Base-by-base conservation (phyloP, 2,888 invertebrate species). In the Gymnosoma rotundatum region DNA sequence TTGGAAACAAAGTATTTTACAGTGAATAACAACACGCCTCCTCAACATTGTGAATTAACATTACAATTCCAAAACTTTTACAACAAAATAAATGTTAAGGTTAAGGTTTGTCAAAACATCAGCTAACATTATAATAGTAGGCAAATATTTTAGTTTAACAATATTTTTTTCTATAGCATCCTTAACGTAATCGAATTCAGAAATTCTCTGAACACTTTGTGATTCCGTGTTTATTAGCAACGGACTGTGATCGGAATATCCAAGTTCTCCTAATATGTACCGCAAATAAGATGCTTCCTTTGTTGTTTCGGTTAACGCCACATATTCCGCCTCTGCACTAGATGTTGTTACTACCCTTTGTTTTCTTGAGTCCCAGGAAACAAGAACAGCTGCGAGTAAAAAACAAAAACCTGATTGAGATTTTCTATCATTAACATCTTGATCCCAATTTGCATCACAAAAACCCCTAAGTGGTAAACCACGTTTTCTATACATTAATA, bases 311-410 rank as follows among this genome's bases (percentile, higher is more conserved):
- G 32, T n/a, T n/a, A n/a, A n/a, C n/a, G n/a, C n/a, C n/a, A n/a
- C n/a, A n/a, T n/a, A n/a, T n/a, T n/a, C n/a, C 1, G 58, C 32
- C n/a, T 32, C 32, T 32, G 32, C 58, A 58, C 58, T 58, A 32
- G 58, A 58, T 58, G 58, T 32, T 58, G 32, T 32, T 58, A 58
- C 32, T 16, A 58, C 58, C n/a, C 3, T 58, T 58, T 58, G 36
- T 36, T 36, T 58, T 14, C 32, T 58, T 32, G 36, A 58, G 7
- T 58, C 36, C 36, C 58, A 36, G 36, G 32, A 32, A 50, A 50
- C n/a, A n/a, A 50, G 32, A n/a, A n/a, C n/a, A n/a, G n/a, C n/a
- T n/a, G n/a, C n/a, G n/a, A n/a, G n/a, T n/a, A n/a, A n/a, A n/a
- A n/a, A n/a, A n/a, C n/a, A n/a, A n/a, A n/a, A n/a, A n/a, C n/a